Evolutionary conservation across 2,113 vertebrate species (phyloP).

Genomic region (Plecotus auritus): DNA sequence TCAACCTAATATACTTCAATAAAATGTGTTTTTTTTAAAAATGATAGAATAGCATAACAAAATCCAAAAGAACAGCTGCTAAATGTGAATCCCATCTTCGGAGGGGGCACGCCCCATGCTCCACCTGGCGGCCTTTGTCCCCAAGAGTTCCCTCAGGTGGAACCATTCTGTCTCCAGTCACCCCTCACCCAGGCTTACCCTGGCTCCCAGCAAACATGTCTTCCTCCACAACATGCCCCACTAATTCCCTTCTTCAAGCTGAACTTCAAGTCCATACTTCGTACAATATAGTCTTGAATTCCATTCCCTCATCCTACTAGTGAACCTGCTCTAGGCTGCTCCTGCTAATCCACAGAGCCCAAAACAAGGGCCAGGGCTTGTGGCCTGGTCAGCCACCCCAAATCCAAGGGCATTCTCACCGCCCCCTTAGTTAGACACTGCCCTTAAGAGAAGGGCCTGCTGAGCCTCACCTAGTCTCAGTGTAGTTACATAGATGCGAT

Average conservation of each 20-base stretch:
- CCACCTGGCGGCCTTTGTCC: accelerated
- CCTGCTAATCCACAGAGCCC: neutral
- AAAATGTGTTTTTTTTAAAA: neutral
- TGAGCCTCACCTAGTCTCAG: neutral
- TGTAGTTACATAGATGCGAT: neutral
- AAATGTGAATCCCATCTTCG: neutral
- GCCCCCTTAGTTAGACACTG: neutral
- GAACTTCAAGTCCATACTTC: neutral
- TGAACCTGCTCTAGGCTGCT: neutral
- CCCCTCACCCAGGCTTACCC: neutral
- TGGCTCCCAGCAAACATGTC: neutral
- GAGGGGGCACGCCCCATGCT: accelerated
- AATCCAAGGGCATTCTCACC: accelerated
- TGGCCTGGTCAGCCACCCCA: neutral
- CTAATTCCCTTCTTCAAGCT: neutral
- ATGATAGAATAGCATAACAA: neutral
- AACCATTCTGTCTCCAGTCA: accelerated
- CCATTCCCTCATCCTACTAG: neutral
- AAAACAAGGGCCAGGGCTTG: neutral
- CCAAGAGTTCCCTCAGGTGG: accelerated
- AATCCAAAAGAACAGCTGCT: neutral
- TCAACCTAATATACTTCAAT: neutral
- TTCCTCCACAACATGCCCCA: neutral
- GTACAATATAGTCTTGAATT: accelerated
- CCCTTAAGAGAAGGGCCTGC: neutral